Evolutionary conservation across 2,113 vertebrate species (phyloP).

Genomic region (Oreochromis niloticus): DNA sequence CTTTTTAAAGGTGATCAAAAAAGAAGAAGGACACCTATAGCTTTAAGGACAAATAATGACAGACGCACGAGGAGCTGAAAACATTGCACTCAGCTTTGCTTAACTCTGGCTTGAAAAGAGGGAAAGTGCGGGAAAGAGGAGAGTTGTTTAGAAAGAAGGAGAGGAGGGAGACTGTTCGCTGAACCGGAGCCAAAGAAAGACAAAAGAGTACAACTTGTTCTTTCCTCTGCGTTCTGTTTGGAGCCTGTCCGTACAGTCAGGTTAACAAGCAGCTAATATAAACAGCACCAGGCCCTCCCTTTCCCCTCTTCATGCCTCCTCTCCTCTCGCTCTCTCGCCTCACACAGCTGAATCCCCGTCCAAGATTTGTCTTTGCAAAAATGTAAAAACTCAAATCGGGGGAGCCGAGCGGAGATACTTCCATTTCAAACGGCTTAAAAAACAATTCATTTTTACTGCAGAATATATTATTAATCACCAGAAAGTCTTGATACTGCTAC

Average conservation of each 20-base stretch:
- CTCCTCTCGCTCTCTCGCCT: background rate
- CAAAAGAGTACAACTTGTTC: constrained; percentile 63
- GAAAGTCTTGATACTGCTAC: background rate
- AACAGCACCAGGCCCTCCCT: constrained; percentile 34
- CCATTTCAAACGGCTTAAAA: background rate
- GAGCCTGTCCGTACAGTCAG: constrained; percentile 38
- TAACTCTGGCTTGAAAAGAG: background rate
- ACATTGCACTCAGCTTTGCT: constrained; percentile 8
- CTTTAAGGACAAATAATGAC: constrained; percentile 79
- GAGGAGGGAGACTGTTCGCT: constrained; percentile 20
- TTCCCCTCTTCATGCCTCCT: background rate
- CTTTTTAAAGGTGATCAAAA: constrained; percentile 38
- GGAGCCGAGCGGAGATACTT: background rate
- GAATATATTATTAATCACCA: background rate
- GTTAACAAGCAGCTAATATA: constrained; percentile 60
- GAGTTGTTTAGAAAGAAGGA: background rate
- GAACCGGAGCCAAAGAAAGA: constrained; percentile 43
- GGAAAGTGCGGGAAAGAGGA: background rate
- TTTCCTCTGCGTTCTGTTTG: constrained; percentile 51
- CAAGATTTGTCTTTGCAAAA: background rate
- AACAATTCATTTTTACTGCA: background rate
- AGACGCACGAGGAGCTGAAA: constrained; percentile 21
- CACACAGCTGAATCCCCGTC: background rate
- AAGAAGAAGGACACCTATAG: constrained; percentile 23
- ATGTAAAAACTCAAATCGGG: background rate